A percentile compares a stretch with the other conserved stretches of the same genome.
These are phyloP conservation scores for Caenorhabditis briggsae DNA, from an alignment of 1,140 invertebrate species.

Conservation along the genomic window DNA sequence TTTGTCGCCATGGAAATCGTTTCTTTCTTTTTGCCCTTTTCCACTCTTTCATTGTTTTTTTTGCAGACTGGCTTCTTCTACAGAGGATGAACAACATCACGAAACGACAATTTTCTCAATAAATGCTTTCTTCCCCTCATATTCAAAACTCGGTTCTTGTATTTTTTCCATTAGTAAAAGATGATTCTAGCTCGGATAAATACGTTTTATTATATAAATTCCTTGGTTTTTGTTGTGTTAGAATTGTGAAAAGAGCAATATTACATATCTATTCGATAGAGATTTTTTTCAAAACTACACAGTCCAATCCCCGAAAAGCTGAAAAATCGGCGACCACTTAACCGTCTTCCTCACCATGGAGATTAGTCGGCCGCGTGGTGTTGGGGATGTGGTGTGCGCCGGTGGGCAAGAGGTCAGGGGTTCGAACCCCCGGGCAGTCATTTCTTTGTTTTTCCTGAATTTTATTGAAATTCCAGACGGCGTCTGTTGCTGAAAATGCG, in stretches of 20 bases:
- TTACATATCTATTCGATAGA: background rate
- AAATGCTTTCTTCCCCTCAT: background rate
- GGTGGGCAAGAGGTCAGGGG: too few relatives aligned
- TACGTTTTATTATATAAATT: background rate
- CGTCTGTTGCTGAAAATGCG: background rate
- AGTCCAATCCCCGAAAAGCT: background rate
- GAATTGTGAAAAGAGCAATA: background rate
- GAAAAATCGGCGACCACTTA: too few relatives aligned
- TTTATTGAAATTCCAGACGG: background rate
- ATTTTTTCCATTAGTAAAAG: slow-evolving; percentile 17
- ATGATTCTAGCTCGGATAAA: slow-evolving; percentile 57
- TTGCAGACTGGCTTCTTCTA: slow-evolving; percentile 62
- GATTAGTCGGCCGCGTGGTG: too few relatives aligned
- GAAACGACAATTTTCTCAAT: background rate
- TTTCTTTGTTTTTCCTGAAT: too few relatives aligned
- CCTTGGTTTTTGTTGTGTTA: background rate
- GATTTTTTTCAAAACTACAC: background rate
- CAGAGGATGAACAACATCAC: slow-evolving; percentile 19
- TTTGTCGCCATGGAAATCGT: slow-evolving; percentile 31
- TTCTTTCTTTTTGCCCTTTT: background rate
- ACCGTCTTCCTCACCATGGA: too few relatives aligned
- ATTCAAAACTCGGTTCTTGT: background rate
- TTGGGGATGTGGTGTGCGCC: too few relatives aligned
- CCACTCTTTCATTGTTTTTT: background rate
- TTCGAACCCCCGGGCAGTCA: too few relatives aligned